phyloP scores from a whole-genome alignment of 2,113 vertebrate genomes.

The Sterna hirundo region DNA sequence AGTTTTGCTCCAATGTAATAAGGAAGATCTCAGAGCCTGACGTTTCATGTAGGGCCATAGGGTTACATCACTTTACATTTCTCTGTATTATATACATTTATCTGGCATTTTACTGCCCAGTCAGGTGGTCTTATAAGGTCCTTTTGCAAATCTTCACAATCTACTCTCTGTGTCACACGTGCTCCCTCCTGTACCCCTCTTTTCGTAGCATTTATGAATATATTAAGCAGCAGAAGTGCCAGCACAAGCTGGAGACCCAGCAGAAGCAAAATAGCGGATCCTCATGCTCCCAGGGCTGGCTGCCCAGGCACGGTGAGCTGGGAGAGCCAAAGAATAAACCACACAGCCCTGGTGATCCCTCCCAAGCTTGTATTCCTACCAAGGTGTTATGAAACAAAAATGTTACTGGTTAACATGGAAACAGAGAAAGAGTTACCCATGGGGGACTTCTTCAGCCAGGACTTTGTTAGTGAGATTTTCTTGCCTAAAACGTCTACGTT shows the following conservation, averaged over 20 bases:
- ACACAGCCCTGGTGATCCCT: neutral
- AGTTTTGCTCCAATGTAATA: neutral
- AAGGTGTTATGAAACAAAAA: neutral
- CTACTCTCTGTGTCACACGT: neutral
- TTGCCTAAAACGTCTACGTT: neutral
- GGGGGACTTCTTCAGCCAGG: neutral
- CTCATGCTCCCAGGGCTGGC: neutral
- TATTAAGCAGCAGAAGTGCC: neutral
- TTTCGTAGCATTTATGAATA: neutral
- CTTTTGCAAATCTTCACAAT: neutral
- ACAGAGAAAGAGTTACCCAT: neutral
- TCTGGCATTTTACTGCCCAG: neutral
- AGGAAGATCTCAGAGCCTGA: neutral
- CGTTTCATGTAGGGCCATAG: neutral
- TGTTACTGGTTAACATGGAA: neutral
- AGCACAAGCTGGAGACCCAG: neutral
- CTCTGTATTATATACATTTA: neutral
- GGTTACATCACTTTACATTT: neutral
- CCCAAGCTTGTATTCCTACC: neutral
- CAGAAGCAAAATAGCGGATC: neutral
- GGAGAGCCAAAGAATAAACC: neutral
- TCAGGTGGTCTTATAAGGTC: fast-evolving
- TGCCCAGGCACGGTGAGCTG: neutral
- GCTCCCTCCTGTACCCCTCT: neutral
- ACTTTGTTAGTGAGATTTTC: neutral